These are phyloP conservation scores for Erebia epiphron DNA, from an alignment of 2,888 invertebrate genomes.

Conservation along the genomic window DNA sequence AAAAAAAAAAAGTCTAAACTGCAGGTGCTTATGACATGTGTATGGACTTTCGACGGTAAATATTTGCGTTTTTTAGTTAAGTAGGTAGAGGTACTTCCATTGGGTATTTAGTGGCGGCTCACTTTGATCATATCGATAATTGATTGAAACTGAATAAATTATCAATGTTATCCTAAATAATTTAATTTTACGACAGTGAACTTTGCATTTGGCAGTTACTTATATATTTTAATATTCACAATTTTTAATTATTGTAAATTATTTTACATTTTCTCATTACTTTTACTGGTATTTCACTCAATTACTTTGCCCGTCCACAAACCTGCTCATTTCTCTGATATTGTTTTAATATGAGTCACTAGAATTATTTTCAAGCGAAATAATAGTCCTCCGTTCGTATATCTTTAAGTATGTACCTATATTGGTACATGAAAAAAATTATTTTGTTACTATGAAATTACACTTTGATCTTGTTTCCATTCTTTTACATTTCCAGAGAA, in stretches of 20 bases:
- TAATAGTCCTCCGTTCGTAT: background rate
- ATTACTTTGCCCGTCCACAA: background rate
- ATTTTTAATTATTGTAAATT: too few relatives aligned
- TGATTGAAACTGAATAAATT: constrained; percentile 1
- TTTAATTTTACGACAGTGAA: constrained; percentile 15
- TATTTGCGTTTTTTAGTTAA: background rate
- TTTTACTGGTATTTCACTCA: constrained; percentile 2
- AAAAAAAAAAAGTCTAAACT: constrained; percentile 1
- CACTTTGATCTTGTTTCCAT: background rate
- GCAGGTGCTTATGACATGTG: background rate
- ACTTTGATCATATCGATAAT: constrained; percentile 2
- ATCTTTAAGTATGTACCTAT: too few relatives aligned
- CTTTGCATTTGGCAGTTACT: background rate
- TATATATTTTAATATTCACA: constrained; percentile 7
- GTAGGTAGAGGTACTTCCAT: background rate
- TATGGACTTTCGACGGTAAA: constrained; percentile 6
- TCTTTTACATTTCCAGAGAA: too few relatives aligned
- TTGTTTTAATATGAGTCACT: background rate
- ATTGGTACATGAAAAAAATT: too few relatives aligned
- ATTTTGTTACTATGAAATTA: too few relatives aligned
- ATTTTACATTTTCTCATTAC: constrained; percentile 1
- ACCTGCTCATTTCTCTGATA: background rate
- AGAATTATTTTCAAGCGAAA: background rate
- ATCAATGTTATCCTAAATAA: constrained; percentile 14
- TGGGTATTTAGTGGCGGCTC: background rate